Evolutionary conservation across 2,113 vertebrate genomes (phyloP).

Genomic region (Strix uralensis): DNA sequence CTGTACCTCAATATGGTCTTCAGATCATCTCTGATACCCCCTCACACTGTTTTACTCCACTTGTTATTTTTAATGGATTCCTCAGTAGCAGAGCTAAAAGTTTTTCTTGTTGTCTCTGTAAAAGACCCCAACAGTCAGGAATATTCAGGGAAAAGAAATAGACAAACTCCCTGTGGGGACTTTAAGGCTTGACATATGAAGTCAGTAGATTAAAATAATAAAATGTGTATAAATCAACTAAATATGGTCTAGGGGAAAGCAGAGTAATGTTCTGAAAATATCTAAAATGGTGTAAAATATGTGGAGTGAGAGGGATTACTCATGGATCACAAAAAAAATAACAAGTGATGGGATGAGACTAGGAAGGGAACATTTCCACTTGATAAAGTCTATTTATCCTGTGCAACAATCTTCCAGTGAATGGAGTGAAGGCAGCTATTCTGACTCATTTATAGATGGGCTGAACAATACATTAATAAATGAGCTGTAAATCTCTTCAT

Average conservation of each 20-base stretch:
- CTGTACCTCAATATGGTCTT: neutral
- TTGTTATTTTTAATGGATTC: neutral
- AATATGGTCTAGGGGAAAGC: neutral
- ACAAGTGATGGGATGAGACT: neutral
- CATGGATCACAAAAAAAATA: neutral
- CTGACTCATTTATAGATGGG: neutral
- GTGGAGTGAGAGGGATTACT: neutral
- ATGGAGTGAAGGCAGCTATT: neutral
- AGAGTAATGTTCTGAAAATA: neutral
- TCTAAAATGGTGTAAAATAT: neutral
- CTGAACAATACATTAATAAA: slow-evolving; percentile 21
- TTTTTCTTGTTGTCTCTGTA: neutral
- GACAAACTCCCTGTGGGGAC: neutral
- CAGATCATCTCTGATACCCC: neutral
- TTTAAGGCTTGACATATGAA: neutral
- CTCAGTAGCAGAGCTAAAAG: neutral
- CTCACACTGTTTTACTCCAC: neutral
- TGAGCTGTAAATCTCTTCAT: neutral
- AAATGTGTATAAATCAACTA: neutral
- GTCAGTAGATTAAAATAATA: slow-evolving; percentile 4
- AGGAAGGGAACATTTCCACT: neutral
- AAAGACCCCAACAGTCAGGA: neutral
- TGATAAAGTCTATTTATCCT: neutral
- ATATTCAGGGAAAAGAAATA: neutral
- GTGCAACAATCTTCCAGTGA: neutral